Evolutionary conservation across 2,113 vertebrate genomes (phyloP).

Genomic region (Oncorhynchus nerka): DNA sequence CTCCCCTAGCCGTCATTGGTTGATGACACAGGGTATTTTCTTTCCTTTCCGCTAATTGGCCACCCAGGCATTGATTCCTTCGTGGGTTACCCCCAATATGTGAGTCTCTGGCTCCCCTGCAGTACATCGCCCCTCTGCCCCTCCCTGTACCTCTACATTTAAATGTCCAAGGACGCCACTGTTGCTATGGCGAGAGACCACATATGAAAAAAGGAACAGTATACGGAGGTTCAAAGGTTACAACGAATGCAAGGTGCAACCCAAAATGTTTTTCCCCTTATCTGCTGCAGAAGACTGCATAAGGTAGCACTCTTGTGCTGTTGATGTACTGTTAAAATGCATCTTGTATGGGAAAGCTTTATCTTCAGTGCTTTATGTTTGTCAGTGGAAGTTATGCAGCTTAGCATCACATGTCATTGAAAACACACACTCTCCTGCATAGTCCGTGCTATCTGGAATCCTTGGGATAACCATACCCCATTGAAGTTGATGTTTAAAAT

Average conservation of each 20-base stretch:
- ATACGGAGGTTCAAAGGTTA: no score
- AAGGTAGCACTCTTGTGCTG: no score
- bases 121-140: constrained; percentile 21
- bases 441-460: no score
- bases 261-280: not conserved
- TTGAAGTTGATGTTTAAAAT: no score
- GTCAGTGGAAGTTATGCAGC: not conserved
- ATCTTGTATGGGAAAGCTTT: not conserved
- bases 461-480: no score
- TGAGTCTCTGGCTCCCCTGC: constrained; percentile 43
- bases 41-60: constrained; percentile 77
- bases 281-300: no score
- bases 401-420: no score
- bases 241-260: not conserved
- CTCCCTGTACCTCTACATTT: constrained; percentile 57
- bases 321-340: not conserved
- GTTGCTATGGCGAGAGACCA: constrained; percentile 25
- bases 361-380: not conserved
- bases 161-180: constrained; percentile 28
- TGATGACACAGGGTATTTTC: constrained; percentile 66
- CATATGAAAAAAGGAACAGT: not conserved
- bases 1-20: constrained; percentile 58
- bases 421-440: not conserved
- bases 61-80: constrained; percentile 74
- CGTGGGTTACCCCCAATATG: constrained; percentile 46